phyloP scores from a whole-genome alignment of 1,140 invertebrate genomes.

The Spodoptera litura region DNA sequence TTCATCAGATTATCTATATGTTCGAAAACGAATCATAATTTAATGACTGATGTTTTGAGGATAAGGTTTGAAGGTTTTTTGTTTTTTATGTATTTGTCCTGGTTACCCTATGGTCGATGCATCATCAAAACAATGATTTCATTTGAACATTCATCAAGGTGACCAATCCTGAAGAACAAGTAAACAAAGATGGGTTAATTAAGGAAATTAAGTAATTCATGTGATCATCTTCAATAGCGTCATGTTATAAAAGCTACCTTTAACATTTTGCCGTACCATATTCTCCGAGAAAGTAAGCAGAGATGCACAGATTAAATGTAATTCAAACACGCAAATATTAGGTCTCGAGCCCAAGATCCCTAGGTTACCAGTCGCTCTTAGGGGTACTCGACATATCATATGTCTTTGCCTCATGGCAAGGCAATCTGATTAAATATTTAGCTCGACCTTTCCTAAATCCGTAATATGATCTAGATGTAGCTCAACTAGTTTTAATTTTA shows the following conservation, averaged over 20 bases:
- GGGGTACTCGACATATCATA: no score
- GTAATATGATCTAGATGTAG: no score
- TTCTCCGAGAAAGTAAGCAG: no score
- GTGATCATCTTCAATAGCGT: conserved; percentile 10
- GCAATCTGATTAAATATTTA: no score
- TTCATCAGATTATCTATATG: not conserved
- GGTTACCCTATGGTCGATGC: not conserved
- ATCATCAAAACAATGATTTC: not conserved
- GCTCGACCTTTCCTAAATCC: no score
- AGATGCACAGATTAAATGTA: no score
- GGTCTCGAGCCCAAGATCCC: no score
- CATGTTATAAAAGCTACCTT: not conserved
- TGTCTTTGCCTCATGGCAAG: no score
- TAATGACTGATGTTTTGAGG: not conserved
- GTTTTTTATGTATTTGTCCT: not conserved
- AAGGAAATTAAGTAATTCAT: not conserved
- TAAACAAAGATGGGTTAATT: not conserved
- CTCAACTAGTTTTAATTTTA: no score
- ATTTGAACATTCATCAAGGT: conserved; percentile 33
- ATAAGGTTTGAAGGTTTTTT: not conserved
- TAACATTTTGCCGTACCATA: no score
- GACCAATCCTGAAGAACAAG: not conserved
- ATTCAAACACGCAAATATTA: no score
- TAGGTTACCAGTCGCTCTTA: no score
- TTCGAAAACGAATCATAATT: not conserved